These are phyloP conservation scores for Xanthorhoe designata DNA, from an alignment of 2,888 invertebrate genomes.

Conservation along the genomic window DNA sequence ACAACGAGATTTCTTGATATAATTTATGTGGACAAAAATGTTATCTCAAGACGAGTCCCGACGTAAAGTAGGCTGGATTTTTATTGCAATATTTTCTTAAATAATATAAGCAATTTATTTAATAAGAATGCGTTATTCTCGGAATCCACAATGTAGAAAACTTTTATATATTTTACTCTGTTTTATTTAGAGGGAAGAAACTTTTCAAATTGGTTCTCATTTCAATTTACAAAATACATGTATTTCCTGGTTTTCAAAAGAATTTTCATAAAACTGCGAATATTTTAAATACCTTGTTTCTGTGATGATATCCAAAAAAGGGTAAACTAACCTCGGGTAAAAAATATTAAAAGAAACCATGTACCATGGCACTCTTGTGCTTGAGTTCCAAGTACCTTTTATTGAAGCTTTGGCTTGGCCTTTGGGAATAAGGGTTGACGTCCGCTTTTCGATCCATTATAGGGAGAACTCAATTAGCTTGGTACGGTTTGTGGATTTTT, in stretches of 20 bases:
- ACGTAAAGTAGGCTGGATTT: constrained; percentile 17
- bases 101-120: background rate
- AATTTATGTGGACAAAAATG: constrained; percentile 32
- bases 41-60: constrained; percentile 11
- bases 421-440: constrained; percentile 22
- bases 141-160: too few relatives aligned
- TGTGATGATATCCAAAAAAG: constrained; percentile 1
- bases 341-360: constrained; percentile 25
- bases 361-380: constrained; percentile 15
- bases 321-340: background rate
- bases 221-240: background rate
- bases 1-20: constrained; percentile 29
- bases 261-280: background rate
- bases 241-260: background rate
- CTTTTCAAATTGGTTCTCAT: background rate
- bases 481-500: background rate
- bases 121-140: too few relatives aligned
- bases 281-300: background rate
- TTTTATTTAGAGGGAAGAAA: too few relatives aligned
- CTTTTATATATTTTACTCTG: too few relatives aligned
- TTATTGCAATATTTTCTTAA: background rate
- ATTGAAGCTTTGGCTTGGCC: constrained; percentile 24
- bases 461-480: constrained; percentile 4
- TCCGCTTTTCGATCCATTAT: background rate
- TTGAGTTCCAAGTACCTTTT: constrained; percentile 24